Evolutionary conservation across 92 coral and sea anemone genomes (phyloP), one percentile per base, ranked within the genome.

Genomic region (Parazoanthus swiftii): DNA sequence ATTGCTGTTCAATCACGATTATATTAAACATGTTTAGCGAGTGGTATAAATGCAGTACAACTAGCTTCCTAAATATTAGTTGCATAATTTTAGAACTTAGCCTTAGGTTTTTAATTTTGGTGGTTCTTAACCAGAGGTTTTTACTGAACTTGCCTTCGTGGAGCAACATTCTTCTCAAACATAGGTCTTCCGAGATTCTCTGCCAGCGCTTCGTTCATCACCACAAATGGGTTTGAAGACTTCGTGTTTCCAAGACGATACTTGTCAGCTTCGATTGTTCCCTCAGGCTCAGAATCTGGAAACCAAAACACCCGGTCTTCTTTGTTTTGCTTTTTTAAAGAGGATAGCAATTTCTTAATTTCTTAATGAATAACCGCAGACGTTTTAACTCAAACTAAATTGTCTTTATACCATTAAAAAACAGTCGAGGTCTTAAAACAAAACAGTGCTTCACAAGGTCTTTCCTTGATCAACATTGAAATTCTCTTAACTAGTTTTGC

Each of bases 131-230:
- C 8, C 66, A 10, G 66, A 58, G 66, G 70, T 3, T 63, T 63
- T 0, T 18, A 21, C 7, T 74, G 1, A 14, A 75, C 88, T 42
- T 85, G 94, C 99, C 96, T 93, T 85, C 84, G 89, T 10, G 99
- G 99, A 26, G 97, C 90, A 48, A 97, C 98, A 86, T 92, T 92
- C 85, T 86, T 94, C 90, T 97, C 98, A 73, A 97, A 97, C 96
- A 97, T 93, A 3, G 98, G 99, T 85, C 89, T 95, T 51, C 98
- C 99, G 20, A 96, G 91, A 25, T 95, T 89, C 68, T 95, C 98
- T 15, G 96, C 95, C 16, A 96, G 92, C 73, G 98, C 98, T 85
- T 95, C 94, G 86, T 92, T 94, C 78, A 97, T 89, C 25, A 97
- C 99, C 63, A 94, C 91, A 89, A 97, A 97, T 1, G 99, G 99